A percentile compares a stretch with the other conserved stretches of the same genome.
Evolutionary conservation across 1,140 invertebrate species (phyloP).

Genomic region (Andricus grossulariae): DNA sequence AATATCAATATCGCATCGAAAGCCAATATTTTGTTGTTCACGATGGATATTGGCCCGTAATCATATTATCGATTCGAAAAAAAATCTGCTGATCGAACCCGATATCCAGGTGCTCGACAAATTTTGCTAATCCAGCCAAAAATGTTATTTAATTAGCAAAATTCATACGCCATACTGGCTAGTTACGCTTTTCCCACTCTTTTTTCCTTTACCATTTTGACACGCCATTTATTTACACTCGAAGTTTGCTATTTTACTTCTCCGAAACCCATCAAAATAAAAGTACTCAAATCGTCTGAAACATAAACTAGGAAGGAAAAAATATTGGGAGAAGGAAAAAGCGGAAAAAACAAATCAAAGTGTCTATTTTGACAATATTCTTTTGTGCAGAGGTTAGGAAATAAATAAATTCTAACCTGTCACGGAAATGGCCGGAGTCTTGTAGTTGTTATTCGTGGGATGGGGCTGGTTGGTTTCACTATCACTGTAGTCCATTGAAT

Average conservation of each 20-base stretch:
- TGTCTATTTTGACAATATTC: background rate
- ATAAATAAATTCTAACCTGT: conserved; percentile 58
- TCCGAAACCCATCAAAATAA: background rate
- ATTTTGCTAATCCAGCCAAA: conserved; percentile 14
- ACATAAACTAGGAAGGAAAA: background rate
- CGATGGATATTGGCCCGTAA: conserved; percentile 1
- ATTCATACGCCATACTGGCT: background rate
- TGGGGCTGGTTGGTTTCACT: conserved; percentile 56
- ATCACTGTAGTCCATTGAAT: conserved; percentile 65
- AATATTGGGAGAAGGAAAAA: conserved; percentile 9
- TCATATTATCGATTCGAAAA: no score
- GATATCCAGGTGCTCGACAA: no score
- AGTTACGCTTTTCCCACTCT: conserved; percentile 11
- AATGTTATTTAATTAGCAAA: background rate
- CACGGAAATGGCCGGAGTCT: conserved; percentile 53
- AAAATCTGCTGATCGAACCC: no score
- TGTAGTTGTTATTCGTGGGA: conserved; percentile 47
- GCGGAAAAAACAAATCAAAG: background rate
- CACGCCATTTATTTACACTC: conserved; percentile 24
- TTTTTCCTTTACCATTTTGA: conserved; percentile 31
- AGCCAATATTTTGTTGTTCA: conserved; percentile 8
- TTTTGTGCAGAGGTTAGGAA: background rate
- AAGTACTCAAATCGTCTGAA: background rate
- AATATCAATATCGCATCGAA: background rate
- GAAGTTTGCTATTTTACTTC: background rate